phyloP scores from a whole-genome alignment of 2,797 vertebrate genomes.

The Chloroceryle amazona region DNA sequence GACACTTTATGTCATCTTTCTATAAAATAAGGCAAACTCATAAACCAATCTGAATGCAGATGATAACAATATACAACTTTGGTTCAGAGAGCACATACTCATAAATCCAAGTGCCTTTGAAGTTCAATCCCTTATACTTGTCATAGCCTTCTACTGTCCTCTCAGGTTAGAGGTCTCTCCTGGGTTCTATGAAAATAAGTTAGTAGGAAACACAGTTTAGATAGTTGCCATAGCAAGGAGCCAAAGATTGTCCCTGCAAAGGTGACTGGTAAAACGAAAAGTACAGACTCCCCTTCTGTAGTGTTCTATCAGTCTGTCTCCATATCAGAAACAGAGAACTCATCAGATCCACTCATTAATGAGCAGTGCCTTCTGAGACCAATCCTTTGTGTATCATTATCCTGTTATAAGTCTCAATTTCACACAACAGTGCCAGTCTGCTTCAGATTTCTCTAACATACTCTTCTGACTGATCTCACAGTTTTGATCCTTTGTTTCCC shows the following conservation, averaged over 20 bases:
- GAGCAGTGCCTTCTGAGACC: background rate
- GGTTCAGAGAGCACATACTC: background rate
- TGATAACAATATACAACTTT: background rate
- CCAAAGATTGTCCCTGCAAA: background rate
- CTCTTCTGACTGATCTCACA: background rate
- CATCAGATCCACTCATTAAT: background rate
- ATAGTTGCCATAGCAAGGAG: background rate
- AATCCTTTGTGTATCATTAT: background rate
- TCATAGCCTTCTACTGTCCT: background rate
- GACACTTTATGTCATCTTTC: background rate
- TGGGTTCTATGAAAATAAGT: background rate
- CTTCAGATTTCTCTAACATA: background rate
- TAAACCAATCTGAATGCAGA: background rate
- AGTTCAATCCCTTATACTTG: background rate
- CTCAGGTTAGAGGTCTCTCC: background rate
- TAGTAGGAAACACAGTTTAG: background rate
- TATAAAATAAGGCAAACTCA: constrained; percentile 29
- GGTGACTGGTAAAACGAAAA: background rate
- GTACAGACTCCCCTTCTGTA: background rate
- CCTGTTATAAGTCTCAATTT: background rate
- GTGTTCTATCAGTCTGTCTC: background rate
- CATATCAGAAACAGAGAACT: background rate
- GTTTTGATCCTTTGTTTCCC: background rate
- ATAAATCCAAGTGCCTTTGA: constrained; percentile 9
- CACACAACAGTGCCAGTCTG: background rate